phyloP scores from a whole-genome alignment of 2,888 invertebrate genomes.

The Cantharis rufa region DNA sequence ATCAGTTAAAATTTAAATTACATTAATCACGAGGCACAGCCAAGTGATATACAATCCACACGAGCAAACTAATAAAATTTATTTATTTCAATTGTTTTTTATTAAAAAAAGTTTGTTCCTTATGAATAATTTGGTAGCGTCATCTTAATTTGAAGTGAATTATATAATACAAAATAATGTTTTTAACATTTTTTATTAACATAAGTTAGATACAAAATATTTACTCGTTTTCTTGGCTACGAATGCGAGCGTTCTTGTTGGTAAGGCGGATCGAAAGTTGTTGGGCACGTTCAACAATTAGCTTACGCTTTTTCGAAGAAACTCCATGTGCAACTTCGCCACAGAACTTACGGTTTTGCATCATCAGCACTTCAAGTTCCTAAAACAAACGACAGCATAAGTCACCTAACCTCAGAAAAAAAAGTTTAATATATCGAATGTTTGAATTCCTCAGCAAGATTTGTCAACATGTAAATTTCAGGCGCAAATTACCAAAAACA shows the following conservation, averaged over 20 bases:
- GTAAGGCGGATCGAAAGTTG: conserved; percentile 95
- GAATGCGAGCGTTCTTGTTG: conserved; percentile 93
- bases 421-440: not conserved
- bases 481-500: conserved; percentile 56
- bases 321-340: conserved; percentile 98
- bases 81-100: too few relatives aligned
- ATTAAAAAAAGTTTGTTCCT: too few relatives aligned
- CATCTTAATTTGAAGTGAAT: too few relatives aligned
- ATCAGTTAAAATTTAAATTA: too few relatives aligned
- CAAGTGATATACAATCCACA: too few relatives aligned
- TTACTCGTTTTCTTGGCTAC: conserved; percentile 99
- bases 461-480: conserved; percentile 49
- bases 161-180: not conserved
- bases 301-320: conserved; percentile 95
- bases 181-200: conserved; percentile 35
- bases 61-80: too few relatives aligned
- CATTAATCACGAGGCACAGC: too few relatives aligned
- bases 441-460: conserved; percentile 35
- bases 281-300: conserved; percentile 94
- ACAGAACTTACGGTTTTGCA: conserved; percentile 97
- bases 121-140: too few relatives aligned
- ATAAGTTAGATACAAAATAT: conserved; percentile 36
- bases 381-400: conserved; percentile 50
- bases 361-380: conserved; percentile 97
- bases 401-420: not conserved